A percentile compares a stretch with the other conserved stretches of the same genome.
Evolutionary conservation across 2,797 vertebrate genomes (phyloP).

Genomic region (Microhierax caerulescens): DNA sequence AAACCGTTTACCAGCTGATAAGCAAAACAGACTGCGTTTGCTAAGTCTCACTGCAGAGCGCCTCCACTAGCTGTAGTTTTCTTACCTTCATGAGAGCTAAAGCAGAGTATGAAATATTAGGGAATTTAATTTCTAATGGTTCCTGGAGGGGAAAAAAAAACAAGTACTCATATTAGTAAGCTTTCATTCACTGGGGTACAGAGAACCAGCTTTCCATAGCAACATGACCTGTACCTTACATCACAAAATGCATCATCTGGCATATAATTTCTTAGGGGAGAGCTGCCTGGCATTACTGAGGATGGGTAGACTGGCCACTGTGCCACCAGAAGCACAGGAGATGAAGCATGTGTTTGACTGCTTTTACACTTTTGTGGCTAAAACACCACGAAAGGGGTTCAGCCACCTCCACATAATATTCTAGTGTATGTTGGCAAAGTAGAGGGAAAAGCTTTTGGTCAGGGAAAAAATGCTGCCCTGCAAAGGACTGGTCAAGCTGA

Average conservation of each 20-base stretch:
- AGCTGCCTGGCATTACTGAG: not conserved
- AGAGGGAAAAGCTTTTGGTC: not conserved
- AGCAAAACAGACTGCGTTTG: not conserved
- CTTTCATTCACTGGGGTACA: not conserved
- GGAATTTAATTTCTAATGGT: conserved; percentile 87
- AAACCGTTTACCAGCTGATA: not conserved
- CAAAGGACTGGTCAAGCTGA: not conserved
- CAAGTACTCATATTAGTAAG: not conserved
- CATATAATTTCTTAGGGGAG: accelerated
- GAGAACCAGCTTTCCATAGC: not conserved
- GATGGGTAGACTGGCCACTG: not conserved
- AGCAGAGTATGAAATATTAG: conserved; percentile 83
- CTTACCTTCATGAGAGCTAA: conserved; percentile 92
- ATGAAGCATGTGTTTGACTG: not conserved
- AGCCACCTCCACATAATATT: not conserved
- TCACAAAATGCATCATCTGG: not conserved
- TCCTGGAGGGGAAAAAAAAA: conserved; percentile 77
- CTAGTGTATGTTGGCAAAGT: accelerated
- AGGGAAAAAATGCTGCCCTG: accelerated
- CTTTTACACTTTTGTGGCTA: not conserved
- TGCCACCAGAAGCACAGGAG: not conserved
- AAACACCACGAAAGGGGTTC: not conserved
- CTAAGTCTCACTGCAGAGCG: not conserved
- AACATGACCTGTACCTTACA: not conserved
- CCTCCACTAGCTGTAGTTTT: not conserved